Percentiles rank a stretch among this genome's conserved stretches.
Conservation (phyloP, 1,140 invertebrate species). For the Alviniconcha marisindica region DNA sequence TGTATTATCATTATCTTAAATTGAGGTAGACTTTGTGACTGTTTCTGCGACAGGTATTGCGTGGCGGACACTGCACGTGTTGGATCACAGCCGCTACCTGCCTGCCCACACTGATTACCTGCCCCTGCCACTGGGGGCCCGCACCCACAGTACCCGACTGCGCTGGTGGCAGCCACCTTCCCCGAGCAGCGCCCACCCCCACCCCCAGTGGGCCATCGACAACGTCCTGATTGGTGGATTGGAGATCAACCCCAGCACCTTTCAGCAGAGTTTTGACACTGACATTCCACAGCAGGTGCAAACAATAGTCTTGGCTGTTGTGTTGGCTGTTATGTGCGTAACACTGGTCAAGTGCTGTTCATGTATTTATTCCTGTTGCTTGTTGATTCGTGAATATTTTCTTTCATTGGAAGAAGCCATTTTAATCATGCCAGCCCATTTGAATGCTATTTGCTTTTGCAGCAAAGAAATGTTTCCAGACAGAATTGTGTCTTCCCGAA, state of each 20-base stretch:
- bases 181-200: constrained; percentile 57
- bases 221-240: constrained; percentile 76
- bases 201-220: constrained; percentile 75
- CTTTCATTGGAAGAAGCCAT: no score
- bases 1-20: no score
- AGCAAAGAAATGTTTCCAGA: no score
- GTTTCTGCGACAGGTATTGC: constrained; percentile 66
- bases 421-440: no score
- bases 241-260: constrained; percentile 75
- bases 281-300: constrained; percentile 27
- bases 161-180: constrained; percentile 73
- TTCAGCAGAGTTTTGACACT: constrained; percentile 73
- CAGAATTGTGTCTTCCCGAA: no score
- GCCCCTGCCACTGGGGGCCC: constrained; percentile 68
- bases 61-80: constrained; percentile 75
- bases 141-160: constrained; percentile 70
- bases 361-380: no score
- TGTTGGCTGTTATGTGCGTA: no score
- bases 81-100: constrained; percentile 71
- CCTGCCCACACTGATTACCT: constrained; percentile 73
- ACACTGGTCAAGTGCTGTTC: no score
- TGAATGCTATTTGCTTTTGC: no score
- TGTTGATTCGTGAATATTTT: no score
- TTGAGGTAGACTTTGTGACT: not conserved
- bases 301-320: no score